Evolutionary conservation across 2,113 vertebrate genomes (phyloP), one percentile per base, ranked within the genome.

Genomic region (Scopus umbretta): DNA sequence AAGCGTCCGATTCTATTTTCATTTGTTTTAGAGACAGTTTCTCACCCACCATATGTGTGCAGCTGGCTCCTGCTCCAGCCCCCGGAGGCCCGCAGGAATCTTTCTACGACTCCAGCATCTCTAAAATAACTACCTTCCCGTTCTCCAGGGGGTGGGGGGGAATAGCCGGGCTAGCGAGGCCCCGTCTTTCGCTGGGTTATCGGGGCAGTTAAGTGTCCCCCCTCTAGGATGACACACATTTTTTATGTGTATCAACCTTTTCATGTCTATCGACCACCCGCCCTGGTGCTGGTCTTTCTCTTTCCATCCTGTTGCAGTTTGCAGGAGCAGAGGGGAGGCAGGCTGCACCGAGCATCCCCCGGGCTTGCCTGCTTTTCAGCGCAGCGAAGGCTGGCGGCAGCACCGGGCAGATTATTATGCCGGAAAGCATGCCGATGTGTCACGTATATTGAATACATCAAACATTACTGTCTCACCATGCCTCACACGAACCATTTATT

Each of bases 1-100:
- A n/a, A 92, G 91, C 18, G 2, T 52, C 58, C 1, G 1, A 20
- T 79, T 87, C 92, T 89, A 70, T 95, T 95, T 95, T 82, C 94
- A 94, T 95, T 97, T 96, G 94, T 82, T 97, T 97, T 90, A 90
- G 83, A 96, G 93, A 94, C 94, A 88, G 89, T 85, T 95, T 75
- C 94, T 95, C 94, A 81, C 89, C 53, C 66, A 45, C 89, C 93
- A 47, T 95, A 83, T 91, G 94, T 67, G 89, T 78, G 91, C 94
- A 97, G 93, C 95, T 92, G 93, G 88, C 88, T 97, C 86, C 88
- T 23, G 92, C 83, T 78, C 79, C 92, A 68, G 70, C 40, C 52
- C 84, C 90, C 0, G 0, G 40, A 50, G 92, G 88, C 85, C 92
- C 79, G 81, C 70, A 86, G 66, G 78, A 90, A 90, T 82, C 74